Evolutionary conservation across 2,888 invertebrate genomes (phyloP), one percentile per base, ranked within the genome.

Genomic region (Lithophane leautieri): DNA sequence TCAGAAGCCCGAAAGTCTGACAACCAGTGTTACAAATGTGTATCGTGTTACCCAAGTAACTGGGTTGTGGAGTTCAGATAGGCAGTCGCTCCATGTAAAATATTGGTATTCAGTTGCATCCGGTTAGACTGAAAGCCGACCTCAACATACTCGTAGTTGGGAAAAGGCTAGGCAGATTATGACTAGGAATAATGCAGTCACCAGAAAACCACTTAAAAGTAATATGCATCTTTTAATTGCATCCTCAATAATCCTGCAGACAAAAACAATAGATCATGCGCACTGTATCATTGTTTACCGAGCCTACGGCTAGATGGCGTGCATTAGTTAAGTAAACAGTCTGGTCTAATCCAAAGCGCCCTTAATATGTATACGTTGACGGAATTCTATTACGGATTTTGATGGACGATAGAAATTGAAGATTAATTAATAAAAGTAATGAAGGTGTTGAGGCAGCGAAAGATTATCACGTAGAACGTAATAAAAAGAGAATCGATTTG

Each of bases 251-350:
- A 95, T 93, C 93, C 90, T 78, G 76, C 90, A 93, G 93, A 92
- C 93, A 89, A 93, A 93, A 94, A 93, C 92, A 95, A 90, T 91
- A 93, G 92, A 91, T 93, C 92, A 89, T 89, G 70, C 72, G 77
- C 77, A 82, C 79, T 60, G 12, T 74, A 62, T 34, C 73, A 28
- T 77, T 95, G 95, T 95, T 95, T 94, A 93, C 92, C 81, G 76
- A 93, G 92, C 95, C 94, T 81, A 88, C 91, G 94, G 96, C 93
- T 95, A 95, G 95, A 94, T 96, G 95, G 95, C 95, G 94, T 94
- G 95, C 96, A 96, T 96, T 96, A 96, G 94, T 91, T 93, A 86
- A 92, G 94, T 93, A 90, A 96, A 96, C 94, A 95, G 86, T 86
- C 88, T 78, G 88, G 88, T 86, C 82, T 94, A 94, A 95, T 94